These are phyloP conservation scores for Rhaphigaster nebulosa DNA, from an alignment of 2,888 invertebrate species.

Conservation along the genomic window DNA sequence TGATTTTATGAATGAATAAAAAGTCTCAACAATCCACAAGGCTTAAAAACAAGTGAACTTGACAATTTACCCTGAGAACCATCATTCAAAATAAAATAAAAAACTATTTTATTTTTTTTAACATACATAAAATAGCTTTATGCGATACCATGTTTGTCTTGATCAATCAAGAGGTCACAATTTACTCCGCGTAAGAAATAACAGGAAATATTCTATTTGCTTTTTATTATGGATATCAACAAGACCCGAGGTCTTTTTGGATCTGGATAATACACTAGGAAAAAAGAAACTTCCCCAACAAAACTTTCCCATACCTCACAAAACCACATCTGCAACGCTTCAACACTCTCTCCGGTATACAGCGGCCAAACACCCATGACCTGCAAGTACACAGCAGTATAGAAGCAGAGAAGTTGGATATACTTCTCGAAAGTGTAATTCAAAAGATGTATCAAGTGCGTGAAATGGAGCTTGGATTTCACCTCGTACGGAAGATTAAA, in stretches of 20 bases:
- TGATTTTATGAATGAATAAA: too few species aligned
- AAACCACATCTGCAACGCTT: conserved; percentile 20
- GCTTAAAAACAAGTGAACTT: too few species aligned
- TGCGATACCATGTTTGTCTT: too few species aligned
- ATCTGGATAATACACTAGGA: neutral
- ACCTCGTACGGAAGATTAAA: neutral
- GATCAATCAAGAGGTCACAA: too few species aligned
- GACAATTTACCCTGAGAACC: too few species aligned
- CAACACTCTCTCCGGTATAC: neutral
- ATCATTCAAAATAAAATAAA: too few species aligned
- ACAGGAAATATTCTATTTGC: neutral
- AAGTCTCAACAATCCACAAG: too few species aligned
- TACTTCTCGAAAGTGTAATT: neutral
- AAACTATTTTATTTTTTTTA: too few species aligned
- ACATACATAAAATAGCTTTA: too few species aligned
- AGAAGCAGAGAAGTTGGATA: neutral
- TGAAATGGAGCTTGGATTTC: neutral
- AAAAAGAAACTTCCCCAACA: neutral
- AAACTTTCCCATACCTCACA: conserved; percentile 6
- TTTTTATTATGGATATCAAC: neutral
- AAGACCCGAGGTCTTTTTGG: neutral
- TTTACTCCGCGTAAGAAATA: too few species aligned
- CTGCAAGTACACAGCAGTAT: neutral
- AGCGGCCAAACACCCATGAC: neutral
- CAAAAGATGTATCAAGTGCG: neutral